A percentile compares a stretch with the other conserved stretches of the same genome.
These are phyloP conservation scores for Drosophila ogumai DNA, from an alignment of 1,140 invertebrate species.

Conservation along the genomic window DNA sequence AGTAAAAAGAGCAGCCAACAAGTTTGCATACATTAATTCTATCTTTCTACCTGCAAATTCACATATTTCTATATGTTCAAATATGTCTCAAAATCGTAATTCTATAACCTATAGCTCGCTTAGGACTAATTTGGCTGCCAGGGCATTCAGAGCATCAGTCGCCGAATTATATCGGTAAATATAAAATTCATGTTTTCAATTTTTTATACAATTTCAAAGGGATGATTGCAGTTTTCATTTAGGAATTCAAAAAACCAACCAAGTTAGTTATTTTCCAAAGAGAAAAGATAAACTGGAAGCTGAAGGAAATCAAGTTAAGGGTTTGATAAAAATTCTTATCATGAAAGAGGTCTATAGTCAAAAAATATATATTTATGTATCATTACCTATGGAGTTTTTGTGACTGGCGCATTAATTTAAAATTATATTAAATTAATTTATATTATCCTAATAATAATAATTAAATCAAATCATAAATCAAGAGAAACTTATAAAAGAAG, in stretches of 20 bases:
- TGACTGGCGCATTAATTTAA: too few species aligned
- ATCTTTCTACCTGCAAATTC: not conserved
- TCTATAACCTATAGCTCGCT: constrained; percentile 17
- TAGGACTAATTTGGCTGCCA: constrained; percentile 13
- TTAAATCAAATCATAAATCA: not conserved
- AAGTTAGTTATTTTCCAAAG: too few species aligned
- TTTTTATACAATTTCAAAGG: not conserved
- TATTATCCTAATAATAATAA: too few species aligned
- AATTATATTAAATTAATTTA: too few species aligned
- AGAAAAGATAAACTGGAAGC: too few species aligned
- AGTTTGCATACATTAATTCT: not conserved
- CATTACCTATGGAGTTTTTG: too few species aligned
- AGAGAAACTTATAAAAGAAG: not conserved
- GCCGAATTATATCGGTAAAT: constrained; percentile 17
- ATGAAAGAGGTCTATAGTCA: not conserved
- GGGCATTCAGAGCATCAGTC: constrained; percentile 8
- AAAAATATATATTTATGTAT: too few species aligned
- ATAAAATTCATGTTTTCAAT: constrained; percentile 1
- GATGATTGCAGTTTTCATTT: not conserved
- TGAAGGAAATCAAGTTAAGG: too few species aligned
- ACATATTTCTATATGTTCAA: not conserved
- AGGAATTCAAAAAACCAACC: not conserved
- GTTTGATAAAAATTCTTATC: too few species aligned
- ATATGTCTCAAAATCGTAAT: not conserved
- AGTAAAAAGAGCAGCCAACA: too few species aligned